Conservation (phyloP, 2,797 vertebrate genomes). For the Thaleichthys pacificus region DNA sequence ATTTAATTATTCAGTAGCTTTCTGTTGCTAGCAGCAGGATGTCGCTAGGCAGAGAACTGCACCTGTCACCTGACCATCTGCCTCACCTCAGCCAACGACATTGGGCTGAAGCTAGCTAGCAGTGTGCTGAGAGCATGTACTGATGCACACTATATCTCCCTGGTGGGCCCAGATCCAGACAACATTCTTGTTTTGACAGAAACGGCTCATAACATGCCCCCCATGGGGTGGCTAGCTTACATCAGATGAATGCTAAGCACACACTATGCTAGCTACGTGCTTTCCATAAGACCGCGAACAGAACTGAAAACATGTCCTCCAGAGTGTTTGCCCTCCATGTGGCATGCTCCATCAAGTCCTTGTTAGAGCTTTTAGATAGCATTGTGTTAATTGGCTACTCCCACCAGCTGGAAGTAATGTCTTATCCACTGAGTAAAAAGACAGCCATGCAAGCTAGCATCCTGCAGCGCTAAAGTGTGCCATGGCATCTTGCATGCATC, state of each 20-base stretch:
- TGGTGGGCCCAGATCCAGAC: slow-evolving; percentile 25
- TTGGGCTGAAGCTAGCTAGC: slow-evolving; percentile 36
- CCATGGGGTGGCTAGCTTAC: slow-evolving; percentile 28
- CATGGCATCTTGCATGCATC: slow-evolving; percentile 64
- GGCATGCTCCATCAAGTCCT: slow-evolving; percentile 17
- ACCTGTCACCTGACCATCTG: slow-evolving; percentile 64
- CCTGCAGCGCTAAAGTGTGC: slow-evolving; percentile 65
- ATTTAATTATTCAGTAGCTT: slow-evolving; percentile 50
- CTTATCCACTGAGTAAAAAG: slow-evolving; percentile 65
- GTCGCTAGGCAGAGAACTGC: slow-evolving; percentile 48
- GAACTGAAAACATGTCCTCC: slow-evolving; percentile 18
- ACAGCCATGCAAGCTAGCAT: slow-evolving; percentile 51
- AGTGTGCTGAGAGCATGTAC: slow-evolving; percentile 49
- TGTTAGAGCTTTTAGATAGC: slow-evolving; percentile 47
- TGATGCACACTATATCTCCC: slow-evolving; percentile 9
- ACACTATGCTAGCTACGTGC: not conserved
- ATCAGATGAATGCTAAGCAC: slow-evolving; percentile 13
- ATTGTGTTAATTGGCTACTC: slow-evolving; percentile 66
- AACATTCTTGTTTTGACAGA: slow-evolving; percentile 41
- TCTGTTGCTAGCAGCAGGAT: slow-evolving; percentile 58
- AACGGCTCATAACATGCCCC: slow-evolving; percentile 36
- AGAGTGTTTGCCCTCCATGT: not conserved
- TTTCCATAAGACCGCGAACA: slow-evolving; percentile 13
- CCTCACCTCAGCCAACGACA: slow-evolving; percentile 56
- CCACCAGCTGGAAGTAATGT: slow-evolving; percentile 68